Evolutionary conservation across 1,140 invertebrate species (phyloP), one percentile per base, ranked within the genome.

Genomic region (Ceratina australensis): DNA sequence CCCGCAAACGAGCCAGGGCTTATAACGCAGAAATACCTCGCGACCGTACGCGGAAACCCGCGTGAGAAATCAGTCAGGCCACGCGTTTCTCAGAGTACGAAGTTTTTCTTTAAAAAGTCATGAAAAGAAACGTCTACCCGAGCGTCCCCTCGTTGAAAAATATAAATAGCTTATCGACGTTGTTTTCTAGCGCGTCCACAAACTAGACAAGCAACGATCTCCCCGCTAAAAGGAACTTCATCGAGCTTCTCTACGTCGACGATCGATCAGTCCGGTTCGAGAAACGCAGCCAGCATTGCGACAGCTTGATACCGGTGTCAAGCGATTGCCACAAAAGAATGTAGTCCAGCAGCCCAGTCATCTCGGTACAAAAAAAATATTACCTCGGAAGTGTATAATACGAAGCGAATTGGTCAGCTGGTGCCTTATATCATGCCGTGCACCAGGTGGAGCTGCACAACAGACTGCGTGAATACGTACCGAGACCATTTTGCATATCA

Each of bases 371-470:
- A 66, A 66, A 66, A 66, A 65, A 80, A 47, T 76, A 83, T 52
- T 5, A 54, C 33, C 47, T 75, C n/a, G 49, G 22, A 84, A n/a
- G 65, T 22, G 16, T 72, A 67, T 80, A 76, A 79, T 80, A 63
- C 12, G 56, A 52, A 49, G 61, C 24, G 76, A 60, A 56, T 28
- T 85, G 75, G 78, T 85, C 76, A 86, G 84, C 84, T 84, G 80
- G 61, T 72, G 54, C 54, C 69, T 77, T 77, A 83, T 82, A 86
- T 76, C 72, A n/a, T 63, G 73, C 59, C 10, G 66, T 50, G 26
- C 73, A 78, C 85, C 87, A 89, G 87, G 78, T 89, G 87, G 85
- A 87, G 83, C 80, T 80, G 83, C 74, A 65, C 69, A 80, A 73
- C 83, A 79, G 85, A 84, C 80, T 64, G 72, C 73, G 71, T 50